Conservation (phyloP, 2,797 vertebrate genomes). For the Pangasius sanitwongsei region DNA sequence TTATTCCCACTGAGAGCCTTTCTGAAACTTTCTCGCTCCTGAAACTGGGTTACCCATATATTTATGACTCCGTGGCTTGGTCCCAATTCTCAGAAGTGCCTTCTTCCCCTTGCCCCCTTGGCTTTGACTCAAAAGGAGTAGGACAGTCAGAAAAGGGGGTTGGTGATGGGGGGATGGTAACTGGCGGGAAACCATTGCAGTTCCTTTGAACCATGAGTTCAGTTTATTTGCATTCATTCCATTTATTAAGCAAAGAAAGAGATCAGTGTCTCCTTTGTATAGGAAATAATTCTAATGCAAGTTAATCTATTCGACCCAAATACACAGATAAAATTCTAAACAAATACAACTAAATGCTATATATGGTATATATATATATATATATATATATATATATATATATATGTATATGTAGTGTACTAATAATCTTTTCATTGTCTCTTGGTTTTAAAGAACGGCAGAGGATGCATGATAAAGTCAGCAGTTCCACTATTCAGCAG, state of each 20-base stretch:
- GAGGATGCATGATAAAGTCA: not conserved
- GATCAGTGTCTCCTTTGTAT: not conserved
- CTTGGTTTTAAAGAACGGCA: too few species aligned
- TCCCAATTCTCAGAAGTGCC: slow-evolving; percentile 1
- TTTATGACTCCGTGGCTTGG: not conserved
- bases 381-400: too few species aligned
- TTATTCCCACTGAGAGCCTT: slow-evolving; percentile 5
- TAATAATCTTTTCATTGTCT: too few species aligned
- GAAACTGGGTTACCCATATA: not conserved
- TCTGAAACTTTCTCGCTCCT: slow-evolving; percentile 1
- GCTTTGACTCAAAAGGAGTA: not conserved
- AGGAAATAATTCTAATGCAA: not conserved
- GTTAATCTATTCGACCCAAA: not conserved
- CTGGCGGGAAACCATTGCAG: not conserved
- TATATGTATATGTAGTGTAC: too few species aligned
- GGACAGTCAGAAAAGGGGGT: not conserved
- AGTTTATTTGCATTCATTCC: not conserved
- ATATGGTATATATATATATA: too few species aligned
- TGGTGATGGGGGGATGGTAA: too few species aligned
- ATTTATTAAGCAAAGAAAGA: not conserved
- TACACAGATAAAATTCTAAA: not conserved
- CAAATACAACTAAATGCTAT: not conserved
- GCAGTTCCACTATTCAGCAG: not conserved
- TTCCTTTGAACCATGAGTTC: too few species aligned
- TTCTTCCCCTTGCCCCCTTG: not conserved